Evolutionary conservation across 2,888 invertebrate species (phyloP).

Genomic region (Mongoloraphidia duomilia): DNA sequence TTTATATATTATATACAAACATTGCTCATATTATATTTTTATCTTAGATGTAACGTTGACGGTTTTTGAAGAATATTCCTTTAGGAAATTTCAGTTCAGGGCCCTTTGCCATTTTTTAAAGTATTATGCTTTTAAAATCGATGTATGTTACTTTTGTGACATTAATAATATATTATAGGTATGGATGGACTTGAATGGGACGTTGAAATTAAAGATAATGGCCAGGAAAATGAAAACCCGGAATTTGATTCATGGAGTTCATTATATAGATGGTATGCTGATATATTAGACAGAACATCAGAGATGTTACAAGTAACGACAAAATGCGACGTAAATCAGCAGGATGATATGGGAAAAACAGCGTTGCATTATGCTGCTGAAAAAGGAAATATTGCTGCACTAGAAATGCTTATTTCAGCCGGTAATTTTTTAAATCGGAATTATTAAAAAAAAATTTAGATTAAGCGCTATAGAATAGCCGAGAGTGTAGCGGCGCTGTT

Average conservation of each 20-base stretch:
- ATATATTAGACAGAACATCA: constrained; percentile 51
- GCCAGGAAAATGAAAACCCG: constrained; percentile 24
- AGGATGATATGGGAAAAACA: constrained; percentile 48
- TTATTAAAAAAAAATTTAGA: constrained; percentile 37
- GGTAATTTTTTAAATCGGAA: constrained; percentile 28
- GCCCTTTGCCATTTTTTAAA: constrained; percentile 19
- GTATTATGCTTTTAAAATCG: too few relatives aligned
- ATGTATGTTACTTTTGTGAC: too few relatives aligned
- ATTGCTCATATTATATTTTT: too few relatives aligned
- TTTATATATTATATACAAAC: too few relatives aligned
- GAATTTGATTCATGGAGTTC: constrained; percentile 40
- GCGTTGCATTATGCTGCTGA: constrained; percentile 62
- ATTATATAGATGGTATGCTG: constrained; percentile 55
- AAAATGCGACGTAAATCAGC: constrained; percentile 41
- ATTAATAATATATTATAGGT: constrained; percentile 13
- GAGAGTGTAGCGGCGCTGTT: too few relatives aligned
- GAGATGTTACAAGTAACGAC: constrained; percentile 26
- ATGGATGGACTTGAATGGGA: constrained; percentile 64
- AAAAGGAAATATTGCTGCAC: constrained; percentile 45
- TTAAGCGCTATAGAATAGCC: too few relatives aligned
- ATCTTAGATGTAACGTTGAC: too few relatives aligned
- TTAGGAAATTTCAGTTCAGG: too few relatives aligned
- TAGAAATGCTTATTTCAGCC: constrained; percentile 43
- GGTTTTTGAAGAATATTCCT: too few relatives aligned
- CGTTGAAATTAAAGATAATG: constrained; percentile 46